Conservation (phyloP, 1,140 invertebrate species). For the Spodoptera litura region DNA sequence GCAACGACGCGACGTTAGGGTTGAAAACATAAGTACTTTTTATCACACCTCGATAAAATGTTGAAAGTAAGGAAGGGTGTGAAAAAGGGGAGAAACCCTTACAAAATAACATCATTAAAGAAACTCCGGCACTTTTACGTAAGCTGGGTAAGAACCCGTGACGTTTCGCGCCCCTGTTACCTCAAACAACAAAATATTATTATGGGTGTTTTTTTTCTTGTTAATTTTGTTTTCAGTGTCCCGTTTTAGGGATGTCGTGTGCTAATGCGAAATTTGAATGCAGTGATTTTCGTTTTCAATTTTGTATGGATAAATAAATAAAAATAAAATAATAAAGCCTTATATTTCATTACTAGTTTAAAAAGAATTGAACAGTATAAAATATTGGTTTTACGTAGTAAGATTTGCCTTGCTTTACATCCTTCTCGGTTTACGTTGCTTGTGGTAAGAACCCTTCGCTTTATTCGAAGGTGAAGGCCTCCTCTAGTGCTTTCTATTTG, state of each 20-base stretch:
- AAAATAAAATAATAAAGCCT: too few relatives aligned
- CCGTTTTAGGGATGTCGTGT: background rate
- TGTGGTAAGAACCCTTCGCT: too few relatives aligned
- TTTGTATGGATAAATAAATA: background rate
- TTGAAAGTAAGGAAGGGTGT: background rate
- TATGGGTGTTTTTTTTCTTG: background rate
- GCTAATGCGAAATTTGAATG: too few relatives aligned
- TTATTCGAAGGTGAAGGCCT: too few relatives aligned
- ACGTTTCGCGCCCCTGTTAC: constrained; percentile 1
- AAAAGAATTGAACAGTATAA: too few relatives aligned
- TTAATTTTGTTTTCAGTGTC: background rate
- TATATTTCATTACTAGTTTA: too few relatives aligned
- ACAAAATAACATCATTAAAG: constrained; percentile 30
- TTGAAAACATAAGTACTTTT: constrained; percentile 16
- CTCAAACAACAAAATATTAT: background rate
- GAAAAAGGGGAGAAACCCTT: constrained; percentile 13
- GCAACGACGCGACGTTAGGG: background rate
- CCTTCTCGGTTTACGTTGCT: too few relatives aligned
- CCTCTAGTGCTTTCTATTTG: too few relatives aligned
- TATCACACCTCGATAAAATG: constrained; percentile 2
- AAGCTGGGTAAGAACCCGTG: constrained; percentile 7
- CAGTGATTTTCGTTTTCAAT: too few relatives aligned
- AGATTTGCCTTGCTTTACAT: too few relatives aligned
- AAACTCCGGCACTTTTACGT: constrained; percentile 13
- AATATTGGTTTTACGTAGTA: too few relatives aligned